phyloP scores from a whole-genome alignment of 2,113 vertebrate genomes.

The Malurus elegans region DNA sequence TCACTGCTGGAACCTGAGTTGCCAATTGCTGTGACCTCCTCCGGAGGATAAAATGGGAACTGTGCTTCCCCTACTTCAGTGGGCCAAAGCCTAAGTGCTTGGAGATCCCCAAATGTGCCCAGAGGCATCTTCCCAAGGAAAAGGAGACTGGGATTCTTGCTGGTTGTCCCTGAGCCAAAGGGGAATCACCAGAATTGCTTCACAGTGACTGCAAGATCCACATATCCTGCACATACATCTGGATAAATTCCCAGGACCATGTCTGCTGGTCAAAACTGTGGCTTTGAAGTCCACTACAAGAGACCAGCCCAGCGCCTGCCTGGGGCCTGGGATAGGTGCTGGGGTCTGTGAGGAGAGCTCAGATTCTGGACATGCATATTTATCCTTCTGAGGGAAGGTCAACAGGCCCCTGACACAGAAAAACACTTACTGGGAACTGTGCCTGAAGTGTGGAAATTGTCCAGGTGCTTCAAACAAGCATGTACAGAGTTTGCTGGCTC shows the following conservation, averaged over 20 bases:
- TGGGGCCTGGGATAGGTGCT: no score
- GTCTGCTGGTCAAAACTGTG: not conserved
- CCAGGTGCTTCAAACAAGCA: not conserved
- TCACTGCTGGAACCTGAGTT: not conserved
- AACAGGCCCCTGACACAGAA: not conserved
- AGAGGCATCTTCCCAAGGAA: not conserved
- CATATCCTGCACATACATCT: not conserved
- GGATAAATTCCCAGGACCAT: not conserved
- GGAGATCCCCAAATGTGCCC: not conserved
- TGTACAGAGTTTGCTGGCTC: not conserved
- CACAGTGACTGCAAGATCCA: not conserved
- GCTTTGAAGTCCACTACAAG: not conserved
- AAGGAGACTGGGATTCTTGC: not conserved
- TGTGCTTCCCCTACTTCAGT: not conserved
- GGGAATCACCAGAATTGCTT: not conserved
- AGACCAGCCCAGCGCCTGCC: rapidly evolving
- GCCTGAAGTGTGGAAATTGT: not conserved
- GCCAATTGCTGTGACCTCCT: not conserved
- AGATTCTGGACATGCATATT: not conserved
- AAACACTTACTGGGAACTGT: not conserved
- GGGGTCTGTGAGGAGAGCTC: not conserved
- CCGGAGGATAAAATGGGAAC: not conserved
- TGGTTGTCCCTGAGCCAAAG: not conserved
- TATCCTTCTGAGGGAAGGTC: not conserved
- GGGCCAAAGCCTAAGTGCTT: not conserved